Conservation (phyloP, 1,140 invertebrate genomes). For the Melanaphis sacchari region DNA sequence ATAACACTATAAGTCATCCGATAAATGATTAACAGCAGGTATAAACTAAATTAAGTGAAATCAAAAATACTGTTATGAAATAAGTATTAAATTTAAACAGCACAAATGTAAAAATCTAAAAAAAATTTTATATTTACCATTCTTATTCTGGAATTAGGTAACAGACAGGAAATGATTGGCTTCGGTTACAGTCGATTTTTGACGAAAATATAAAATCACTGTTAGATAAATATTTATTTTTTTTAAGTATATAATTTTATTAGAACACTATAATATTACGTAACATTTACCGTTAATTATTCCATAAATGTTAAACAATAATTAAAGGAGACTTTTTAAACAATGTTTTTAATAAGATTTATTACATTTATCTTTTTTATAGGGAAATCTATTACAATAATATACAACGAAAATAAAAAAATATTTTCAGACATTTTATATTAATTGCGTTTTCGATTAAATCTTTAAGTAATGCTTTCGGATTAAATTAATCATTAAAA, state of each 20-base stretch:
- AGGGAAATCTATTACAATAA: not conserved
- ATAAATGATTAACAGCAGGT: not conserved
- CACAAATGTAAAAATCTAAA: not conserved
- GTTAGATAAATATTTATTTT: not conserved
- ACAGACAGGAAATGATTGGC: not conserved
- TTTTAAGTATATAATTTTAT: not conserved
- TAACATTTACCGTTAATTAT: not conserved
- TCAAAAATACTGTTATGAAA: not conserved
- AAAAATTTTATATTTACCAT: not conserved
- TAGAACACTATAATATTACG: not conserved
- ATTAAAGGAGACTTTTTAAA: not conserved
- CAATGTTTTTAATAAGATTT: not conserved
- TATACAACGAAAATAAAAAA: not conserved
- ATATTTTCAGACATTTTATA: not conserved
- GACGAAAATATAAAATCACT: not conserved
- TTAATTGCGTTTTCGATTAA: slow-evolving; percentile 15
- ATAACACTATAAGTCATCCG: not conserved
- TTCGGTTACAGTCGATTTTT: not conserved
- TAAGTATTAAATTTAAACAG: not conserved
- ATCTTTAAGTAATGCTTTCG: not conserved
- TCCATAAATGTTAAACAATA: not conserved
- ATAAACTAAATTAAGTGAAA: not conserved
- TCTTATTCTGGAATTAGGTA: not conserved
- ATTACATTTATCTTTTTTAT: not conserved
- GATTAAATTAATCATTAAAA: slow-evolving; percentile 45